A percentile compares a stretch with the other conserved stretches of the same genome.
Evolutionary conservation across 2,888 invertebrate genomes (phyloP).

Genomic region (Drosophila recens): DNA sequence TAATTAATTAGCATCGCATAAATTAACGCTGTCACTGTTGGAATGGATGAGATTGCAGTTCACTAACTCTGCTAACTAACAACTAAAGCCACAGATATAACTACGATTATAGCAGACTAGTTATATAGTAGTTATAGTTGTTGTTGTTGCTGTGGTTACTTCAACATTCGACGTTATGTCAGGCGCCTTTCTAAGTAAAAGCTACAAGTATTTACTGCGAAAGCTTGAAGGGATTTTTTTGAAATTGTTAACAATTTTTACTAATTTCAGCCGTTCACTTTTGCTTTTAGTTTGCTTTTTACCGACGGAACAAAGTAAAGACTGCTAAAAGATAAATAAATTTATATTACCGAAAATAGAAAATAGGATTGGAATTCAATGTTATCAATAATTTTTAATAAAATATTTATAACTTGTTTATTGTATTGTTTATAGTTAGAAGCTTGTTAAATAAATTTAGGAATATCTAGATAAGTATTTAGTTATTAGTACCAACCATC

Average conservation of each 20-base stretch:
- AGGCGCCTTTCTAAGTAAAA: conserved; percentile 51
- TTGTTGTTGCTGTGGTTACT: conserved; percentile 5
- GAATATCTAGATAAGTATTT: background rate
- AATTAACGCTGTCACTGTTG: conserved; percentile 24
- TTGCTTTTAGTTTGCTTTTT: conserved; percentile 12
- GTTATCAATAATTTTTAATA: background rate
- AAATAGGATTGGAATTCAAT: background rate
- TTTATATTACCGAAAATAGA: background rate
- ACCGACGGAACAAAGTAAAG: conserved; percentile 2
- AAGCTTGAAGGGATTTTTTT: conserved; percentile 19
- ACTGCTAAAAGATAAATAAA: background rate
- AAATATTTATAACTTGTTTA: too few species aligned
- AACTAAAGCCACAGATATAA: conserved; percentile 1
- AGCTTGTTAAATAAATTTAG: too few species aligned
- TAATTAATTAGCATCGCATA: conserved; percentile 67
- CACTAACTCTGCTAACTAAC: too few species aligned
- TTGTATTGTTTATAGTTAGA: too few species aligned
- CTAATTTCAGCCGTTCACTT: conserved; percentile 25
- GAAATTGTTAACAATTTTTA: conserved; percentile 17
- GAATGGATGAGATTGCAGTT: conserved; percentile 17
- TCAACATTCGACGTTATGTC: conserved; percentile 12
- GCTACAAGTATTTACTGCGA: conserved; percentile 12
- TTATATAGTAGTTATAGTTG: conserved; percentile 4
- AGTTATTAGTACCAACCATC: background rate
- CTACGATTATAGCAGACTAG: conserved; percentile 8